These are phyloP conservation scores for Watsonalla cultraria DNA, from an alignment of 2,888 invertebrate genomes.

Conservation along the genomic window DNA sequence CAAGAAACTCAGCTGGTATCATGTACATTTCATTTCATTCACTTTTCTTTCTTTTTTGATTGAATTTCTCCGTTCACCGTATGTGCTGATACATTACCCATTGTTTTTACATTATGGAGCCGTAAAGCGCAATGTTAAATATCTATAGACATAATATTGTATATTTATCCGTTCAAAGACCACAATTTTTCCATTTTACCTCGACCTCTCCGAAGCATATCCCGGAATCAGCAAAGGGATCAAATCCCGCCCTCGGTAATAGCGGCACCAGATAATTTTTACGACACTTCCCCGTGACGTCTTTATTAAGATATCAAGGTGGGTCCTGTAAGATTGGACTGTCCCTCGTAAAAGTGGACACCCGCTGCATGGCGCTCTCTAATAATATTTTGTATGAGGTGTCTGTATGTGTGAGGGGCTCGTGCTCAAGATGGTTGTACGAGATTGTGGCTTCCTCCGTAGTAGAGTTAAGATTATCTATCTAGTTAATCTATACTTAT, in stretches of 20 bases:
- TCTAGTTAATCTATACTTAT: no score
- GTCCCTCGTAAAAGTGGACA: conserved; percentile 52
- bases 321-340: conserved; percentile 49
- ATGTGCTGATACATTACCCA: no score
- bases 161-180: not conserved
- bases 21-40: no score
- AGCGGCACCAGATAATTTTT: conserved; percentile 34
- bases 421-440: no score
- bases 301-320: conserved; percentile 59
- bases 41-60: no score
- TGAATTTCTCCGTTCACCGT: no score
- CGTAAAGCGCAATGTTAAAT: no score
- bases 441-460: not conserved
- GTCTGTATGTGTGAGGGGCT: not conserved
- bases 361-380: conserved; percentile 34
- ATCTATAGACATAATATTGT: no score
- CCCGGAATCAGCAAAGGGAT: not conserved
- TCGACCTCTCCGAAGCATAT: not conserved
- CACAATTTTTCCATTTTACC: not conserved
- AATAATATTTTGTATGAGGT: not conserved
- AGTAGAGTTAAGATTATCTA: no score
- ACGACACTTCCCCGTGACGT: conserved; percentile 47
- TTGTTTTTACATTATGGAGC: no score
- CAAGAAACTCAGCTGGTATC: no score
- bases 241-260: conserved; percentile 1